phyloP scores from a whole-genome alignment of 2,888 invertebrate species.

The Drosophila flavopinicola region DNA sequence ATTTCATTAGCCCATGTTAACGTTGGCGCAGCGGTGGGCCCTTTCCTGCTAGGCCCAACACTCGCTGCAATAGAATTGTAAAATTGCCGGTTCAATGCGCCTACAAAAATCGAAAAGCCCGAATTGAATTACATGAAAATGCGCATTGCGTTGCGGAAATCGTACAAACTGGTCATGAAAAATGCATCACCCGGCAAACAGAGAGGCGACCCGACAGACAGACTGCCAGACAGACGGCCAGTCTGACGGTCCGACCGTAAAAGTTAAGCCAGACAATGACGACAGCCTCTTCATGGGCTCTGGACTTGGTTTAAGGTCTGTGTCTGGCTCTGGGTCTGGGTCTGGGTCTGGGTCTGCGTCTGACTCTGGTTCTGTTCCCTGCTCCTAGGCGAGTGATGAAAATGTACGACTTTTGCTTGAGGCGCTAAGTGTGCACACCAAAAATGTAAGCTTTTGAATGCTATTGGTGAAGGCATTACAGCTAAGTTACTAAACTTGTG shows the following conservation, averaged over 20 bases:
- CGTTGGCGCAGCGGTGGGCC: slow-evolving; percentile 63
- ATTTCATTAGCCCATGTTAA: slow-evolving; percentile 76
- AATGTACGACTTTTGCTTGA: slow-evolving; percentile 73
- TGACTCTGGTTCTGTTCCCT: slow-evolving; percentile 19
- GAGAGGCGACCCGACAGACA: slow-evolving; percentile 8
- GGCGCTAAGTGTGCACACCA: slow-evolving; percentile 66
- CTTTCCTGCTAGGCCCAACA: slow-evolving; percentile 25
- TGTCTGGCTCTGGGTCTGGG: slow-evolving; percentile 22
- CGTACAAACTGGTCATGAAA: slow-evolving; percentile 79
- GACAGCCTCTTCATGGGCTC: slow-evolving; percentile 41
- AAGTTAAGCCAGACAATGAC: slow-evolving; percentile 58
- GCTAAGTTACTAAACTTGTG: not conserved
- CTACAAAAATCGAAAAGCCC: slow-evolving; percentile 45
- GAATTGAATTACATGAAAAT: slow-evolving; percentile 78
- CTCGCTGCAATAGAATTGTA: slow-evolving; percentile 71
- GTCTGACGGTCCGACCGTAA: slow-evolving; percentile 43
- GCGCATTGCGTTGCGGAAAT: slow-evolving; percentile 75
- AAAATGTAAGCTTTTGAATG: slow-evolving; percentile 39
- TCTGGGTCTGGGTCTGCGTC: slow-evolving; percentile 27
- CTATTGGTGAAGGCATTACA: slow-evolving; percentile 7
- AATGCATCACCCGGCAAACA: slow-evolving; percentile 65
- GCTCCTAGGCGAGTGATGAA: slow-evolving; percentile 64
- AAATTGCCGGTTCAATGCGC: slow-evolving; percentile 61
- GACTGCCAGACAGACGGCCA: slow-evolving; percentile 25
- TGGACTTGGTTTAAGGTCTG: slow-evolving; percentile 25